Evolutionary conservation across 2,888 invertebrate species (phyloP).

Genomic region (Pantelozetes paolii): DNA sequence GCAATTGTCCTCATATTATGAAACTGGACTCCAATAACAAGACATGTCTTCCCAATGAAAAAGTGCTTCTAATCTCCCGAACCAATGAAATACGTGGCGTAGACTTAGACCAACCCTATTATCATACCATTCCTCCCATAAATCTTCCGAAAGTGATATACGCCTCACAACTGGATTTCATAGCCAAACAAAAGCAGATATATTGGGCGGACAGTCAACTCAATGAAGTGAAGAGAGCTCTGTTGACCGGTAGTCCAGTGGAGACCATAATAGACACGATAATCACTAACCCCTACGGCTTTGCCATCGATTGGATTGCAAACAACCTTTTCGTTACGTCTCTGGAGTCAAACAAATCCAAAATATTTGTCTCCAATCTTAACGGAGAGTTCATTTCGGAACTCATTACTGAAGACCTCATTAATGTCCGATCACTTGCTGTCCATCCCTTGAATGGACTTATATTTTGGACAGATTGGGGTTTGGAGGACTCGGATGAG

Average conservation of each 20-base stretch:
- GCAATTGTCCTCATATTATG: constrained; percentile 85
- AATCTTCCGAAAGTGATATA: constrained; percentile 65
- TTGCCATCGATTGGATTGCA: constrained; percentile 79
- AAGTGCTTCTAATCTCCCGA: constrained; percentile 70
- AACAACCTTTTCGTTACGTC: constrained; percentile 69
- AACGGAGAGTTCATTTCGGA: constrained; percentile 57
- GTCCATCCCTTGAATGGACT: constrained; percentile 62
- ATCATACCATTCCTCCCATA: constrained; percentile 75
- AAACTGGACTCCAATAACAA: constrained; percentile 63
- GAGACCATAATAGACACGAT: constrained; percentile 69
- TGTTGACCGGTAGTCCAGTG: constrained; percentile 64
- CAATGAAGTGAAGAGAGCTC: constrained; percentile 67
- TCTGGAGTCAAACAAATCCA: constrained; percentile 54
- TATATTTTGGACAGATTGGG: constrained; percentile 60
- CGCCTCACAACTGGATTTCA: constrained; percentile 67
- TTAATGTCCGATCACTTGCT: constrained; percentile 60
- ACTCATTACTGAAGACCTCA: constrained; percentile 42
- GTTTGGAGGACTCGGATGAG: constrained; percentile 47
- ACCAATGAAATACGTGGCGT: constrained; percentile 76
- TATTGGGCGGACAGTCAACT: constrained; percentile 74
- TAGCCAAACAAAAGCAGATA: constrained; percentile 63
- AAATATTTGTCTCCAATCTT: constrained; percentile 67
- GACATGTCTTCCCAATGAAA: constrained; percentile 72
- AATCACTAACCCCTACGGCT: constrained; percentile 62
- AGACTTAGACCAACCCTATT: constrained; percentile 68